Evolutionary conservation across 2,797 vertebrate species (phyloP).

Genomic region (Lepilemur ruficaudatus): DNA sequence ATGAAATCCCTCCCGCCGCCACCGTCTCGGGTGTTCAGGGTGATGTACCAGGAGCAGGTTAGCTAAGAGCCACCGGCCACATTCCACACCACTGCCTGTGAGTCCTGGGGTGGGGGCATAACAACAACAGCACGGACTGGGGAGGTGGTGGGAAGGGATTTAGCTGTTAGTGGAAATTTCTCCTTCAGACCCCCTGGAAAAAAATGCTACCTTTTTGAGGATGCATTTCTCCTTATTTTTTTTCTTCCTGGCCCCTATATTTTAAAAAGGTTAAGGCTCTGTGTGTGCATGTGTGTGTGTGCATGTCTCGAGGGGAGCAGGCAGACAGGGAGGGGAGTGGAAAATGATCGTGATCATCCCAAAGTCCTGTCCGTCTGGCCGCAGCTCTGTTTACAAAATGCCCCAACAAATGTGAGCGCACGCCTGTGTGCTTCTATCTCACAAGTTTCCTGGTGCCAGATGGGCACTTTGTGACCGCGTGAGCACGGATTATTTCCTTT

Average conservation of each 20-base stretch:
- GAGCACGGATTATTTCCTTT: slow-evolving; percentile 95
- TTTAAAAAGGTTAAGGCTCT: slow-evolving; percentile 59
- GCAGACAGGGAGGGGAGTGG: slow-evolving; percentile 12
- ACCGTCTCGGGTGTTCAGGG: slow-evolving; percentile 60
- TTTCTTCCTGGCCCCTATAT: slow-evolving; percentile 31
- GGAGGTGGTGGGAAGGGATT: background rate
- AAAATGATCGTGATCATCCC: slow-evolving; percentile 74
- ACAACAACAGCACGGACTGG: background rate
- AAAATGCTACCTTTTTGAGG: slow-evolving; percentile 66
- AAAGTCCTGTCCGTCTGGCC: slow-evolving; percentile 78
- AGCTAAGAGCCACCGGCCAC: slow-evolving; percentile 67
- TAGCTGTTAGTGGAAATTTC: slow-evolving; percentile 69
- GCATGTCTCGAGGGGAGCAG: background rate
- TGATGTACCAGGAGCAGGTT: slow-evolving; percentile 55
- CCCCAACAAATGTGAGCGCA: slow-evolving; percentile 88
- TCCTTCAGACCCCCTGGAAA: slow-evolving; percentile 48
- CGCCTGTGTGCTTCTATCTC: slow-evolving; percentile 86
- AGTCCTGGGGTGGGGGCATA: background rate
- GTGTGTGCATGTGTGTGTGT: background rate
- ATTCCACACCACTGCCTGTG: slow-evolving; percentile 67
- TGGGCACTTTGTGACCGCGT: slow-evolving; percentile 94
- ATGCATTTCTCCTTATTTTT: slow-evolving; percentile 31
- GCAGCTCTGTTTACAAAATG: slow-evolving; percentile 88
- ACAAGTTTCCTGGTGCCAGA: slow-evolving; percentile 92
- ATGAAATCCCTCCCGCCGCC: slow-evolving; percentile 72